A percentile compares a stretch with the other conserved stretches of the same genome.
Evolutionary conservation across 1,140 invertebrate genomes (phyloP).

Genomic region (Phymastichus coffea): DNA sequence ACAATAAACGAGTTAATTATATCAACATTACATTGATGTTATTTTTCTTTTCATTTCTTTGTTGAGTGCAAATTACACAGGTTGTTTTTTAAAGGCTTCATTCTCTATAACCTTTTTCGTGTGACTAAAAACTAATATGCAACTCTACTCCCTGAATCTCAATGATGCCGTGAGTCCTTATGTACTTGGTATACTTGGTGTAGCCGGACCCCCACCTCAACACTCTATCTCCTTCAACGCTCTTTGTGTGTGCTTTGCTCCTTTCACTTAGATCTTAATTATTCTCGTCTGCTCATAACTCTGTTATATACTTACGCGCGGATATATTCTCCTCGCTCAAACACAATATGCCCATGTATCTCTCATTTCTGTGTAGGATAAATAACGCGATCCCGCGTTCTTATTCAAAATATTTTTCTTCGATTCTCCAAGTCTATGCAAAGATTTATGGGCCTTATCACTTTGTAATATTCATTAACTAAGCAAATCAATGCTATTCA

Average conservation of each 20-base stretch:
- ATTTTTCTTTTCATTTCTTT: constrained; percentile 24
- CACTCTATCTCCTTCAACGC: constrained; percentile 32
- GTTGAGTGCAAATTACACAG: constrained; percentile 21
- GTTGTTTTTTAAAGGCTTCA: constrained; percentile 23
- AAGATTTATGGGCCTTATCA: constrained; percentile 11
- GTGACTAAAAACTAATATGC: constrained; percentile 27
- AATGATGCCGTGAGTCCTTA: constrained; percentile 31
- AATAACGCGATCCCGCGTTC: background rate
- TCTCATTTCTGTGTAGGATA: background rate
- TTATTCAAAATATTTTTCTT: background rate
- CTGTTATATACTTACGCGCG: background rate
- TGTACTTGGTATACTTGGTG: no score
- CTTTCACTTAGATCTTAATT: constrained; percentile 23
- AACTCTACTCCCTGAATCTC: no score
- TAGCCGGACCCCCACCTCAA: constrained; percentile 55
- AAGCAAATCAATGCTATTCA: background rate
- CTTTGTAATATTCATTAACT: constrained; percentile 31
- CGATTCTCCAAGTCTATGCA: no score
- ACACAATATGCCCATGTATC: background rate
- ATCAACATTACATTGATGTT: constrained; percentile 17
- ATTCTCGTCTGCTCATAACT: background rate
- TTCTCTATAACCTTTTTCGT: constrained; percentile 23
- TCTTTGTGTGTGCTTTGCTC: constrained; percentile 21
- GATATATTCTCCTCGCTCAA: background rate
- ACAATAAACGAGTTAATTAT: constrained; percentile 30